These are phyloP conservation scores for Arenaria interpres DNA, from an alignment of 2,113 vertebrate species.

Conservation along the genomic window DNA sequence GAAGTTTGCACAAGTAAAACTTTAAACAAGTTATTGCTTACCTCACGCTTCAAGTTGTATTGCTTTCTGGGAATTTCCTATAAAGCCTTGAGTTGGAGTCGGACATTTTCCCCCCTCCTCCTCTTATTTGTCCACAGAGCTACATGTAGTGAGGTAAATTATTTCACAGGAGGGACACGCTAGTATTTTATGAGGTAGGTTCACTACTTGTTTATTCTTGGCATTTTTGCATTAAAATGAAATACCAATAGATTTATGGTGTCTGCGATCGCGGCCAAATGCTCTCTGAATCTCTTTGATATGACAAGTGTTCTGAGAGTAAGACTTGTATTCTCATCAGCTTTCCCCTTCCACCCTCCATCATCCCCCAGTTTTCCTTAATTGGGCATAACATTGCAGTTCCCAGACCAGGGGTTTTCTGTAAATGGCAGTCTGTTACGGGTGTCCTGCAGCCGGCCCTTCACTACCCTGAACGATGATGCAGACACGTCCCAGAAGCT, in stretches of 20 bases:
- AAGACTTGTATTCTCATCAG: not conserved
- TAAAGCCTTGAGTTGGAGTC: not conserved
- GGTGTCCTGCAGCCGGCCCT: not conserved
- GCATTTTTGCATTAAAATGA: slow-evolving; percentile 26
- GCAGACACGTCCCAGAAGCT: not conserved
- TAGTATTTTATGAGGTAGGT: slow-evolving; percentile 1
- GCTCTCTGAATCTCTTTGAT: slow-evolving; percentile 33
- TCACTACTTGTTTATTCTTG: slow-evolving; percentile 45
- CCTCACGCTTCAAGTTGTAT: not conserved
- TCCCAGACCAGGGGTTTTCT: not conserved
- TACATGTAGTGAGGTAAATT: not conserved
- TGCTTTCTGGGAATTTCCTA: not conserved
- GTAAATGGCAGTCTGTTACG: not conserved
- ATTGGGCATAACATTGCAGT: slow-evolving; percentile 5
- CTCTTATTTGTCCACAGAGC: not conserved
- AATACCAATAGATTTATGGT: slow-evolving; percentile 16
- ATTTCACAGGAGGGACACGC: not conserved
- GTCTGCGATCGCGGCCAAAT: not conserved
- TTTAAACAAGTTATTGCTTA: not conserved
- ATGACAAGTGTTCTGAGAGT: not conserved
- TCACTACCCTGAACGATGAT: not conserved
- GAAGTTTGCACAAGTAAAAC: not conserved
- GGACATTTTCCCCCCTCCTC: not conserved
- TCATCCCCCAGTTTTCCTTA: not conserved
- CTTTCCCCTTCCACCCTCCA: not conserved